Conservation (phyloP, 2,113 vertebrate genomes). For the Enhydra lutris region DNA sequence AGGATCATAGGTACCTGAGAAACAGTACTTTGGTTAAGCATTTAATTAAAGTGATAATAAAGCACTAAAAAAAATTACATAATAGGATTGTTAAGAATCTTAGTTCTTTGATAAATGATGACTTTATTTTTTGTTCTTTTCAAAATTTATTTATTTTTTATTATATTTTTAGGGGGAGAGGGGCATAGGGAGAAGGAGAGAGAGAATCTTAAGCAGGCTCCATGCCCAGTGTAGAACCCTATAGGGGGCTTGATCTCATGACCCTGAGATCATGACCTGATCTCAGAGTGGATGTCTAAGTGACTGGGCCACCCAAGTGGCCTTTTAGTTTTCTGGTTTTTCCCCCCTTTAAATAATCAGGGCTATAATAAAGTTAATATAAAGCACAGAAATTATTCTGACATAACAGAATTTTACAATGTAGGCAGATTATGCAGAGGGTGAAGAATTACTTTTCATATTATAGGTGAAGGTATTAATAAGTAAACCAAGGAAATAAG, state of each 20-base stretch:
- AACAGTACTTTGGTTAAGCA: not conserved
- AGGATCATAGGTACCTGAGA: not conserved
- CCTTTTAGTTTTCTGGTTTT: not conserved
- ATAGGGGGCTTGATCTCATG: not conserved
- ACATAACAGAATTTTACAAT: not conserved
- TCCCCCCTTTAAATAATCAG: not conserved
- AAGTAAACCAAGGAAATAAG: not conserved
- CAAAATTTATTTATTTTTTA: not conserved
- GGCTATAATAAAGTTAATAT: not conserved
- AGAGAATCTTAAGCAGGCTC: not conserved
- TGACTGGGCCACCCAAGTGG: not conserved
- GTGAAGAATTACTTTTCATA: not conserved
- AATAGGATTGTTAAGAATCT: not conserved
- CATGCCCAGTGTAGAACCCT: not conserved
- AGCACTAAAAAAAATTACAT: not conserved
- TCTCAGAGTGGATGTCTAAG: not conserved
- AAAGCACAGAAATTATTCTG: not conserved
- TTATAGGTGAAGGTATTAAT: not conserved
- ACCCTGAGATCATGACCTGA: not conserved
- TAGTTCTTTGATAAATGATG: not conserved
- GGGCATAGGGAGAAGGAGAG: not conserved
- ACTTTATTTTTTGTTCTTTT: not conserved
- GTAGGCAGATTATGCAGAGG: not conserved
- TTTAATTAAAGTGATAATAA: not conserved
- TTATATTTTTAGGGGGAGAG: not conserved